These are phyloP conservation scores for Hymenopus coronatus DNA, from an alignment of 2,888 invertebrate genomes.

Conservation along the genomic window DNA sequence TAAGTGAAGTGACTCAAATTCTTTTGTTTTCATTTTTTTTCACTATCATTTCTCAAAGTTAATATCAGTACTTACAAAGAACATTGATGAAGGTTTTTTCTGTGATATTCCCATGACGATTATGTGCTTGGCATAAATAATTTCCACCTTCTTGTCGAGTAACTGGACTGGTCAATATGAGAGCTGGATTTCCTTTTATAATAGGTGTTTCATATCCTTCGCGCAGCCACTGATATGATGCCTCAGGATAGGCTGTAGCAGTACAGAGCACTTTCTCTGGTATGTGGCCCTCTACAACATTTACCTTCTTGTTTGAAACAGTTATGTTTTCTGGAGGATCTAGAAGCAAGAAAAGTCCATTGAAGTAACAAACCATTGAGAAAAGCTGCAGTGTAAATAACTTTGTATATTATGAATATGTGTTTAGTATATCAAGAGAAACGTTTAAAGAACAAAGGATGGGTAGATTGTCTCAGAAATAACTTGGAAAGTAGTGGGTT, in stretches of 20 bases:
- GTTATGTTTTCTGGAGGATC: constrained; percentile 84
- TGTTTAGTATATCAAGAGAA: too few species aligned
- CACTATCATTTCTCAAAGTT: background rate
- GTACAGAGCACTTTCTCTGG: constrained; percentile 58
- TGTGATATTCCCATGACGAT: constrained; percentile 73
- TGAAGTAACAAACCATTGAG: background rate
- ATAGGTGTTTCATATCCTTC: constrained; percentile 50
- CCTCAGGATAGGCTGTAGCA: constrained; percentile 66
- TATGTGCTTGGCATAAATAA: constrained; percentile 63
- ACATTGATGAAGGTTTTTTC: constrained; percentile 73
- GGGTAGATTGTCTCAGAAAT: too few species aligned
- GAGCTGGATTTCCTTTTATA: constrained; percentile 48
- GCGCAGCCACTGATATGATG: constrained; percentile 64
- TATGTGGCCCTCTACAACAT: constrained; percentile 55
- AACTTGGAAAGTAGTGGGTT: too few species aligned
- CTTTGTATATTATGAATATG: too few species aligned
- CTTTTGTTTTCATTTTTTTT: too few species aligned
- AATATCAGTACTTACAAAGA: constrained; percentile 65
- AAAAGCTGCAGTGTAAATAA: too few species aligned
- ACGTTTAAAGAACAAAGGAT: too few species aligned
- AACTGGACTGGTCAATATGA: constrained; percentile 65
- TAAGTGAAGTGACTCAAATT: too few species aligned
- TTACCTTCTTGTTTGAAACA: constrained; percentile 57
- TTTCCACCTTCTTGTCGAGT: constrained; percentile 69
- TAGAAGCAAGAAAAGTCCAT: constrained; percentile 41